phyloP scores from a whole-genome alignment of 1,140 invertebrate species.

The Caerostris extrusa region DNA sequence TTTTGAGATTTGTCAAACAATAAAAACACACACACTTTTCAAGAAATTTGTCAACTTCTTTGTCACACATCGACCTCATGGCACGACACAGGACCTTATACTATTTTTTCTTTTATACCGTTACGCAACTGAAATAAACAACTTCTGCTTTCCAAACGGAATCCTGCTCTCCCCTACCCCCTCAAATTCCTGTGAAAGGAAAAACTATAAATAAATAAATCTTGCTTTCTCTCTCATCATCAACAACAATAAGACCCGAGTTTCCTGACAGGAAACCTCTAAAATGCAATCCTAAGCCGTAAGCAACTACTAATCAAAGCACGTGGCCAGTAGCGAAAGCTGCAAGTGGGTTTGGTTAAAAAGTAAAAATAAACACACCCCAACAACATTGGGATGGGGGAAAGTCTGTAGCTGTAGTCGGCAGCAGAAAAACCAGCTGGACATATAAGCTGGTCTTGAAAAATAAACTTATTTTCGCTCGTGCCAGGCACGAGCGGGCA shows the following conservation, averaged over 20 bases:
- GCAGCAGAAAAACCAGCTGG: slow-evolving; percentile 5
- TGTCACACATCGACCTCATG: not conserved
- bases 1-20: not conserved
- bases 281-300: not conserved
- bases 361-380: slow-evolving; percentile 57
- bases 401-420: not conserved
- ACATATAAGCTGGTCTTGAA: not conserved
- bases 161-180: not conserved
- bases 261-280: slow-evolving; percentile 7
- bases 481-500: slow-evolving; percentile 49
- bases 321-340: slow-evolving; percentile 55
- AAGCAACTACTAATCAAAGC: not conserved
- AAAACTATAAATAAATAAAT: slow-evolving; percentile 66
- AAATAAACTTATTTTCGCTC: slow-evolving; percentile 70
- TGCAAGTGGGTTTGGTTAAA: slow-evolving; percentile 34
- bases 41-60: not conserved
- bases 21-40: not conserved
- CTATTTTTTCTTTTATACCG: not conserved
- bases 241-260: not conserved
- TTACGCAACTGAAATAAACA: slow-evolving; percentile 53
- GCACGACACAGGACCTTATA: not conserved
- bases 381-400: not conserved
- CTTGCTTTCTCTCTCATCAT: not conserved
- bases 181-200: not conserved
- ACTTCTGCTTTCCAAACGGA: slow-evolving; percentile 33